Base-by-base conservation (phyloP, 2,113 vertebrate genomes). In the Albula glossodonta region DNA sequence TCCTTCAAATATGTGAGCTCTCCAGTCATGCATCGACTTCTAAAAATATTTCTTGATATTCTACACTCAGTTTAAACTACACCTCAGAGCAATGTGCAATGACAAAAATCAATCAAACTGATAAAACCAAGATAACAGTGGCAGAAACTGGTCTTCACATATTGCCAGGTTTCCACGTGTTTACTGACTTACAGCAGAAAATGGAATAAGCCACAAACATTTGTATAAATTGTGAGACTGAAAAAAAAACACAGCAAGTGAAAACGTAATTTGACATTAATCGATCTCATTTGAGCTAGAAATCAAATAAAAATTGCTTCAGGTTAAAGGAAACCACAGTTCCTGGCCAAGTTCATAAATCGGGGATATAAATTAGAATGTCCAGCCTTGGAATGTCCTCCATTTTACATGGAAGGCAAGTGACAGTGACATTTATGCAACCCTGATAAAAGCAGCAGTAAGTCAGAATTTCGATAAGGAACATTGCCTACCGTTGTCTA, bases 31-130 rank as follows among this genome's bases (percentile, higher is more conserved):
- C 90, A 89, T 90, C 84, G 84, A 86, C 85, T 84, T 89, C 95
- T 94, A 95, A 93, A 96, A 95, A 96, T 95, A 96, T 93, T 78
- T 85, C 86, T 52, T 86, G 78, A 87, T 87, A 88, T 87, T 91
- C 86, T 88, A 87, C 86, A 89, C 91, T 89, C 90, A 81, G 90
- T 93, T 91, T 88, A 93, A 90, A 88, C 86, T 84, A 70, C 85
- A 83, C 81, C 84, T 85, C 88, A 87, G 77, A 74, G 92, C 85
- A 85, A 56, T 85, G 53, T 15, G 22, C 25, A 79, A 49, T 48
- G 5, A 51, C 48, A 66, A 60, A n/a, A 70, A 80, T 63, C 10
- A n/a, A 66, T 25, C 56, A 7, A 63, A 63, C 81, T 66, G 1
- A 74, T 74, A 7, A 19, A 80, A 1, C 41, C 70, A 41, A 60